These are phyloP conservation scores for Dermochelys coriacea DNA, from an alignment of 2,797 vertebrate species.

Conservation along the genomic window DNA sequence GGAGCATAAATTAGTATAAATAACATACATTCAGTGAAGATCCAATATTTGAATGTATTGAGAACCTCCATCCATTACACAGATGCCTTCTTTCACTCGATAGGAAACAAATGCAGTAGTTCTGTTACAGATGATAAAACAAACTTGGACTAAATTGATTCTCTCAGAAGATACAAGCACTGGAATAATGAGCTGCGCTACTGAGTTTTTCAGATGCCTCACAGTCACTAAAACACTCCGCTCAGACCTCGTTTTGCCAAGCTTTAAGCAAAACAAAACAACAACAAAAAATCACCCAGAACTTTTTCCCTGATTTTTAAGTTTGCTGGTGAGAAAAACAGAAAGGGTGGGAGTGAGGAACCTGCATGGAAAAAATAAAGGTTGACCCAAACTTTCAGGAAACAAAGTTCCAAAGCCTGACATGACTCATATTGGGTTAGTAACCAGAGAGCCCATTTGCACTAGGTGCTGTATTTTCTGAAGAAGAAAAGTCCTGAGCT, in stretches of 20 bases:
- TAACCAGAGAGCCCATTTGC: not conserved
- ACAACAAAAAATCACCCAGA: not conserved
- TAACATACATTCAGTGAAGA: not conserved
- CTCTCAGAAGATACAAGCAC: not conserved
- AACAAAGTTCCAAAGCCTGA: not conserved
- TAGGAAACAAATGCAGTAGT: not conserved
- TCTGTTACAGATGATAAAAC: not conserved
- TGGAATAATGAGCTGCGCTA: not conserved
- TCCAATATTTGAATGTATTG: not conserved
- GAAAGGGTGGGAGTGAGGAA: not conserved
- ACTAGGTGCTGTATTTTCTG: not conserved
- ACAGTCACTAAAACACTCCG: not conserved
- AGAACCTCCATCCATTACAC: not conserved
- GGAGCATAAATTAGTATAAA: not conserved
- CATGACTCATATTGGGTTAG: not conserved
- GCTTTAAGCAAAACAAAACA: rapidly evolving
- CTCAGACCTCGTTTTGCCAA: not conserved
- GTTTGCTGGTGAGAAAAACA: not conserved
- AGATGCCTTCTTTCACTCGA: not conserved
- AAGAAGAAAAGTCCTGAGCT: rapidly evolving
- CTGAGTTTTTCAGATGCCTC: not conserved
- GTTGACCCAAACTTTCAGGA: not conserved
- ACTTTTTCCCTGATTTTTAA: not conserved
- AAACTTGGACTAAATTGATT: not conserved
- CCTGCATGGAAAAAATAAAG: not conserved